Percentiles rank a stretch among this genome's conserved stretches.
phyloP scores from a whole-genome alignment of 2,113 vertebrate species.

The Lota lota region DNA sequence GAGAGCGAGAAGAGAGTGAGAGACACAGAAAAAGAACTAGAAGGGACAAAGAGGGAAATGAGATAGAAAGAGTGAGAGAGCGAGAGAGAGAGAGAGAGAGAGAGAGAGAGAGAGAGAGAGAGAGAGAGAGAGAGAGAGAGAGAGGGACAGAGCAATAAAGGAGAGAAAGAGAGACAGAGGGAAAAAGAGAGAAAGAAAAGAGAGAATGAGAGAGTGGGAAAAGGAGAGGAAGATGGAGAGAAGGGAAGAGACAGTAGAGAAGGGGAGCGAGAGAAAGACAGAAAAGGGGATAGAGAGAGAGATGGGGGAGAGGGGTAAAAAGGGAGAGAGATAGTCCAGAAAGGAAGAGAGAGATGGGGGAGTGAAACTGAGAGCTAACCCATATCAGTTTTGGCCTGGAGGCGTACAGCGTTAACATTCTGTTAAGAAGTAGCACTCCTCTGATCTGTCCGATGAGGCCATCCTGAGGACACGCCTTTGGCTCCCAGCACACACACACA shows the following conservation, averaged over 20 bases:
- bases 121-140: background rate
- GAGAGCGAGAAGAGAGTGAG: background rate
- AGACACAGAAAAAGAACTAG: background rate
- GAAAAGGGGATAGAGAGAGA: background rate
- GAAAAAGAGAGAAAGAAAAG: too few species aligned
- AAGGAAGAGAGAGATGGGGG: constrained; percentile 3
- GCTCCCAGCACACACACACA: constrained; percentile 23
- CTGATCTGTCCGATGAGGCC: constrained; percentile 56
- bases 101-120: too few species aligned
- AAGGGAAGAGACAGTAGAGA: background rate
- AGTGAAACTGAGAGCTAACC: constrained; percentile 42
- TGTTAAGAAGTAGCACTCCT: constrained; percentile 50
- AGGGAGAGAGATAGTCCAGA: background rate
- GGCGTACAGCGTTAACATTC: constrained; percentile 50
- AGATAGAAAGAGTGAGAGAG: too few species aligned
- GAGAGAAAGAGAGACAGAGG: too few species aligned
- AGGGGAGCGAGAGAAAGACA: background rate
- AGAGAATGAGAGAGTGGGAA: too few species aligned
- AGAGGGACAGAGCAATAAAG: too few species aligned
- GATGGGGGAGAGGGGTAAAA: background rate
- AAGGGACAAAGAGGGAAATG: too few species aligned
- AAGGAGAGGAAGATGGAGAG: background rate
- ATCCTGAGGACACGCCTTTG: constrained; percentile 52
- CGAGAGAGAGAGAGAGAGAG: background rate
- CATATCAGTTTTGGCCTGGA: constrained; percentile 50